Evolutionary conservation across 1,140 invertebrate genomes (phyloP).

Genomic region (Drosophila lacteicornis): DNA sequence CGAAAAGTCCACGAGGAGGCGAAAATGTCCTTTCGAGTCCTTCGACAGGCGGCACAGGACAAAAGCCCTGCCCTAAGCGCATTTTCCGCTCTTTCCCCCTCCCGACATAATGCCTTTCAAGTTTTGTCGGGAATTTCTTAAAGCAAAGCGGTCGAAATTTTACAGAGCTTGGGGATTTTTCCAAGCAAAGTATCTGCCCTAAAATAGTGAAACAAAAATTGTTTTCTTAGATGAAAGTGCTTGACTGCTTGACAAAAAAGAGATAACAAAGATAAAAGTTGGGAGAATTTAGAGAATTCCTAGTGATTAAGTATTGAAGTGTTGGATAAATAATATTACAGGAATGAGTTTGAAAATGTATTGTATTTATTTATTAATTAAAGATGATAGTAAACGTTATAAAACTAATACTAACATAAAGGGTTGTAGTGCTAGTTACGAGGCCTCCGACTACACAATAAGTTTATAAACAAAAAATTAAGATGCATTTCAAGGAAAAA

Average conservation of each 20-base stretch:
- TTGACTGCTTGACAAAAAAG: background rate
- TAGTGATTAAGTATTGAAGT: background rate
- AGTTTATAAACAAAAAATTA: background rate
- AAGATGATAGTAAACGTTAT: too few species aligned
- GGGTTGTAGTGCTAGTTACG: too few species aligned
- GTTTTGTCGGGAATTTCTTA: conserved; percentile 20
- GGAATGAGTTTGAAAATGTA: too few species aligned
- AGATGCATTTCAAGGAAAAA: background rate
- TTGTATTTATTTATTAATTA: too few species aligned
- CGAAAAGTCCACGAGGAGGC: conserved; percentile 31
- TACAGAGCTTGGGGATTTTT: background rate
- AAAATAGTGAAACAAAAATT: background rate
- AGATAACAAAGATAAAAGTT: too few species aligned
- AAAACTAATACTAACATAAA: too few species aligned
- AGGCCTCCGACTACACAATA: too few species aligned
- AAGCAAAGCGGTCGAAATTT: conserved; percentile 25
- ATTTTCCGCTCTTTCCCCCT: conserved; percentile 1
- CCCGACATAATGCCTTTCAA: conserved; percentile 1
- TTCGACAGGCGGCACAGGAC: conserved; percentile 38
- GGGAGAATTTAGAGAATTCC: background rate
- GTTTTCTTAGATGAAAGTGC: background rate
- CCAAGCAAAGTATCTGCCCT: background rate
- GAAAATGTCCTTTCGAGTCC: conserved; percentile 29
- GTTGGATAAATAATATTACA: too few species aligned
- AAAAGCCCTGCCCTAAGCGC: conserved; percentile 27